These are phyloP conservation scores for Casuarius casuarius DNA, from an alignment of 2,113 vertebrate species.

Conservation along the genomic window DNA sequence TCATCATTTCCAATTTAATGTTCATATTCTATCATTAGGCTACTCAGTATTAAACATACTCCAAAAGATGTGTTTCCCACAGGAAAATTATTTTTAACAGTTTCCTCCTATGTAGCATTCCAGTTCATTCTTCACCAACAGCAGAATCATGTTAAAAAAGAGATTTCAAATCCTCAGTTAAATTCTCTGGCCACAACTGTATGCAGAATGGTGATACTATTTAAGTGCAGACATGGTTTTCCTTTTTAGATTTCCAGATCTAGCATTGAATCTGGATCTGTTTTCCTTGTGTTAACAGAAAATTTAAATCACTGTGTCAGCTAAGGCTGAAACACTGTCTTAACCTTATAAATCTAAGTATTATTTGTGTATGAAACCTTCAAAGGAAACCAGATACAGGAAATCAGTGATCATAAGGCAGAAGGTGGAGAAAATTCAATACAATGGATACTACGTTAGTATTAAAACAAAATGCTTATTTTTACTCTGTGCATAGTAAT, in stretches of 20 bases:
- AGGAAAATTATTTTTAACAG: background rate
- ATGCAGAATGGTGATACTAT: background rate
- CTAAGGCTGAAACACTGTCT: background rate
- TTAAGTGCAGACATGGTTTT: background rate
- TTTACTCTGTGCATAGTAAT: background rate
- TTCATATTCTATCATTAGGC: background rate
- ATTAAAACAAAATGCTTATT: background rate
- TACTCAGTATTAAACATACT: slow-evolving; percentile 21
- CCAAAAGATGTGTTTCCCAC: background rate
- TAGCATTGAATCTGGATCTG: background rate
- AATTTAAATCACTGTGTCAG: background rate
- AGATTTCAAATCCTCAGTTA: background rate
- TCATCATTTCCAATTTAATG: background rate
- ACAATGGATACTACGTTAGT: background rate
- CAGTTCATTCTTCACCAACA: background rate
- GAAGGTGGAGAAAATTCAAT: background rate
- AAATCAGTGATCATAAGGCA: background rate
- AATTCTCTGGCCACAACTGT: background rate
- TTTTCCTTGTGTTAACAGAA: background rate
- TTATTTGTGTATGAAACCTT: background rate
- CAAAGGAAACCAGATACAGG: background rate
- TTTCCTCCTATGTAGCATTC: background rate
- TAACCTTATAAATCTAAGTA: background rate
- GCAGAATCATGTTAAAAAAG: background rate
- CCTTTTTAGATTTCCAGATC: background rate